phyloP scores from a whole-genome alignment of 2,888 invertebrate genomes.

The Lamellibrachia satsuma region DNA sequence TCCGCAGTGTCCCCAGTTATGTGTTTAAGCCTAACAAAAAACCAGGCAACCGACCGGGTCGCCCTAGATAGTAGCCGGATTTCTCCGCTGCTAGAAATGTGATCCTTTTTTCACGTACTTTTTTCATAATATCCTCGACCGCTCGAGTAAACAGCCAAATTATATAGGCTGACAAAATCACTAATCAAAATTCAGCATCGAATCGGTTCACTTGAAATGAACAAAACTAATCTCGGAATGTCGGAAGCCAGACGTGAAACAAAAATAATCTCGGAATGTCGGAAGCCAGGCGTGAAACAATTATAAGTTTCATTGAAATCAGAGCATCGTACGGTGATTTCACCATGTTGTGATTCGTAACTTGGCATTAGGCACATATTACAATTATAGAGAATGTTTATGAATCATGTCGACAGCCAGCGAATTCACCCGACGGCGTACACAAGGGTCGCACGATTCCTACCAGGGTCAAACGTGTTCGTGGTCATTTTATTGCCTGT shows the following conservation, averaged over 20 bases:
- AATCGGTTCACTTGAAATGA: neutral
- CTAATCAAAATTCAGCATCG: neutral
- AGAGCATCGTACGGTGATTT: neutral
- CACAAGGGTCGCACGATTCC: neutral
- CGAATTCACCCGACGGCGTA: neutral
- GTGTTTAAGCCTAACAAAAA: neutral
- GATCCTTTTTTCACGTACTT: neutral
- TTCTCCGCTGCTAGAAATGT: neutral
- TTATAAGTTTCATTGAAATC: neutral
- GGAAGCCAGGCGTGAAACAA: neutral
- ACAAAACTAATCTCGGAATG: neutral
- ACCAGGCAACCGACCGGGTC: neutral
- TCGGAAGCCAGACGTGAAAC: neutral
- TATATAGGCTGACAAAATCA: neutral
- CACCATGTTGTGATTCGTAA: neutral
- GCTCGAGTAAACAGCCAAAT: neutral
- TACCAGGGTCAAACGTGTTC: neutral
- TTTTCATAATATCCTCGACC: neutral
- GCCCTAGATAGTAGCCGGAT: neutral
- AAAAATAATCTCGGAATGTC: neutral
- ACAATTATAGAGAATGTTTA: neutral
- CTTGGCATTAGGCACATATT: neutral
- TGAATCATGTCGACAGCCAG: neutral
- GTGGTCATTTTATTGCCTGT: neutral
- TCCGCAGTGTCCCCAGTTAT: neutral